These are phyloP conservation scores for Xenus cinereus DNA, from an alignment of 2,113 vertebrate genomes.

Conservation along the genomic window DNA sequence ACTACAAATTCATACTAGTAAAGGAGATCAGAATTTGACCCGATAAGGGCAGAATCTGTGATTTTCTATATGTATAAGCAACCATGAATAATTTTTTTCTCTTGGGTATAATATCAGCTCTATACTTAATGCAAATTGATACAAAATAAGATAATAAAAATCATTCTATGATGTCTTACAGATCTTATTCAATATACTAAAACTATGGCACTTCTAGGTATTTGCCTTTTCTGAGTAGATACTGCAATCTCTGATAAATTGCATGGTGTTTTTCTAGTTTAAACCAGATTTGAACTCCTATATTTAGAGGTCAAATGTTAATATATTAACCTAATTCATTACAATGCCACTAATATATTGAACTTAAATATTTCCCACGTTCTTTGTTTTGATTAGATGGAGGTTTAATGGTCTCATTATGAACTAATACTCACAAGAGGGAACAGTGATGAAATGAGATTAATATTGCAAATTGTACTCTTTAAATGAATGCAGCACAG, in stretches of 20 bases:
- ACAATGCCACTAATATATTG: neutral
- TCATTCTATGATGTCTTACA: neutral
- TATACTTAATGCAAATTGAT: neutral
- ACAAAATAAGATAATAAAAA: neutral
- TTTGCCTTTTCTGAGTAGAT: neutral
- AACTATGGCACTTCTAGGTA: neutral
- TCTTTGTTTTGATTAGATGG: slow-evolving; percentile 23
- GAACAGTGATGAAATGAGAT: slow-evolving; percentile 24
- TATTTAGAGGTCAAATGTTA: slow-evolving; percentile 12
- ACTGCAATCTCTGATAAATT: neutral
- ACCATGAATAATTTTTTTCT: neutral
- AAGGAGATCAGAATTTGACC: neutral
- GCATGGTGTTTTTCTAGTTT: neutral
- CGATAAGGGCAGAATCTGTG: neutral
- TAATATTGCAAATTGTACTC: neutral
- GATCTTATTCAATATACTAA: neutral
- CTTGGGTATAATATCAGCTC: neutral
- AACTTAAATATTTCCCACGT: slow-evolving; percentile 4
- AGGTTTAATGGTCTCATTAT: slow-evolving; percentile 11
- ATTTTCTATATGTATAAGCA: neutral
- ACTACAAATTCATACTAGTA: neutral
- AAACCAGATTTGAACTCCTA: neutral
- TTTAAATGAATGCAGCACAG: neutral
- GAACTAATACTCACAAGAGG: slow-evolving; percentile 14
- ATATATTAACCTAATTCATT: neutral